Conservation (phyloP, 2,888 invertebrate species). For the Drosophila kambysellisi region DNA sequence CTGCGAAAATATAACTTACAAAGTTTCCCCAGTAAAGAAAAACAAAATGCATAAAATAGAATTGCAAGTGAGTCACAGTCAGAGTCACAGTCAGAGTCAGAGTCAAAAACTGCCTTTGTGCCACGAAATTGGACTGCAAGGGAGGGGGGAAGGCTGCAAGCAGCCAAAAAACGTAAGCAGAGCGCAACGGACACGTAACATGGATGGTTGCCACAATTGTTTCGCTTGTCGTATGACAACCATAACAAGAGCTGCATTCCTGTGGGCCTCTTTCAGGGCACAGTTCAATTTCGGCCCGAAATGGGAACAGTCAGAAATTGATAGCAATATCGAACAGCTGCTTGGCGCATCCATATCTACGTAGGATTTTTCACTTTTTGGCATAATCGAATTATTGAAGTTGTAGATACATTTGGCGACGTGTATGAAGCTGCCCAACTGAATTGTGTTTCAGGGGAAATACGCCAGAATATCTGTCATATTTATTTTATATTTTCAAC, state of each 20-base stretch:
- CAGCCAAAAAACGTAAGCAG: slow-evolving; percentile 49
- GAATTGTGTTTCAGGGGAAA: neutral
- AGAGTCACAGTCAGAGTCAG: slow-evolving; percentile 27
- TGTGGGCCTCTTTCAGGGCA: slow-evolving; percentile 66
- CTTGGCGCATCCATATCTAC: neutral
- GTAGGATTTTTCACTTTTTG: neutral
- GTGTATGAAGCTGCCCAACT: neutral
- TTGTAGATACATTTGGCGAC: neutral
- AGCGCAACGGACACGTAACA: slow-evolving; percentile 70
- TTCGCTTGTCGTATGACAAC: slow-evolving; percentile 45
- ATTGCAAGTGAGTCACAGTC: slow-evolving; percentile 50
- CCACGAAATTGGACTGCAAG: slow-evolving; percentile 1
- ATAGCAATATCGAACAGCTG: slow-evolving; percentile 21
- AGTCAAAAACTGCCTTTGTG: slow-evolving; percentile 15
- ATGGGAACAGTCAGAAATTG: slow-evolving; percentile 29
- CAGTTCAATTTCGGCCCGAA: slow-evolving; percentile 68
- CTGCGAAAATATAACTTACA: slow-evolving; percentile 52
- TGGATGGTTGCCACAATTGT: slow-evolving; percentile 55
- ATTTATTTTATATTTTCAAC: no score
- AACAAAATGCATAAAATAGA: slow-evolving; percentile 52
- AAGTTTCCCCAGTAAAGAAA: slow-evolving; percentile 40
- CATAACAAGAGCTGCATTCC: slow-evolving; percentile 43
- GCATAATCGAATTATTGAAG: neutral
- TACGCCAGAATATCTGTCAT: no score
- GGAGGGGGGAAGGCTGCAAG: neutral